These are phyloP conservation scores for Panthera leo DNA, from an alignment of 2,113 vertebrate genomes.

Conservation along the genomic window DNA sequence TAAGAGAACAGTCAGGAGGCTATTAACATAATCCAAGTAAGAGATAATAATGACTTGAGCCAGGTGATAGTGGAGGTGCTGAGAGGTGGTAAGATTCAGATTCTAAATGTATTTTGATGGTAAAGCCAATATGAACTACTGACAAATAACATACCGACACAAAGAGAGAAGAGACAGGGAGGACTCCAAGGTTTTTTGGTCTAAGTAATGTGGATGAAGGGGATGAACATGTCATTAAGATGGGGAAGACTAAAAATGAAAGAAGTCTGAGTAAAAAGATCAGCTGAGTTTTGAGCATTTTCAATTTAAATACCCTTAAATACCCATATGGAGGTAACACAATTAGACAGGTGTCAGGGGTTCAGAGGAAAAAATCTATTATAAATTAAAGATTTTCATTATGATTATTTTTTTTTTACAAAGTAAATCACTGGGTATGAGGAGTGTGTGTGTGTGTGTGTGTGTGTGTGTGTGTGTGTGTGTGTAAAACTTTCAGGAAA, in stretches of 20 bases:
- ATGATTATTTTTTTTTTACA: not conserved
- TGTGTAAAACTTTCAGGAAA: conserved; percentile 12
- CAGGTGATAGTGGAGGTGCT: not conserved
- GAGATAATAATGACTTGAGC: not conserved
- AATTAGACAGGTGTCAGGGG: not conserved
- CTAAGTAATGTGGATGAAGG: not conserved
- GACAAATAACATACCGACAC: not conserved
- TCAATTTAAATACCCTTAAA: conserved; percentile 35
- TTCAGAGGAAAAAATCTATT: not conserved
- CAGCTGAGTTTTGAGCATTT: not conserved
- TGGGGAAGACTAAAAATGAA: conserved; percentile 21
- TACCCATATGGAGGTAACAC: conserved; percentile 1
- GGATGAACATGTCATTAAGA: not conserved
- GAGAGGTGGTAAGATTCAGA: not conserved
- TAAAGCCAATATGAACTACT: conserved; percentile 2
- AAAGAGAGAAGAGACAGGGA: not conserved
- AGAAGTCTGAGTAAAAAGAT: not conserved
- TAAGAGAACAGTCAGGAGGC: not conserved
- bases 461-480: not conserved
- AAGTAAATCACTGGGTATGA: conserved; percentile 29
- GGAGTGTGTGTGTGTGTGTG: not conserved
- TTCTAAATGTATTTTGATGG: not conserved
- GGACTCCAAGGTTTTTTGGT: not conserved
- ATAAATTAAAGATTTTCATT: not conserved
- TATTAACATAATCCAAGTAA: conserved; percentile 35